Percentiles rank a stretch among this genome's conserved stretches.
phyloP scores from a whole-genome alignment of 2,113 vertebrate species.

The Carassius carassius region DNA sequence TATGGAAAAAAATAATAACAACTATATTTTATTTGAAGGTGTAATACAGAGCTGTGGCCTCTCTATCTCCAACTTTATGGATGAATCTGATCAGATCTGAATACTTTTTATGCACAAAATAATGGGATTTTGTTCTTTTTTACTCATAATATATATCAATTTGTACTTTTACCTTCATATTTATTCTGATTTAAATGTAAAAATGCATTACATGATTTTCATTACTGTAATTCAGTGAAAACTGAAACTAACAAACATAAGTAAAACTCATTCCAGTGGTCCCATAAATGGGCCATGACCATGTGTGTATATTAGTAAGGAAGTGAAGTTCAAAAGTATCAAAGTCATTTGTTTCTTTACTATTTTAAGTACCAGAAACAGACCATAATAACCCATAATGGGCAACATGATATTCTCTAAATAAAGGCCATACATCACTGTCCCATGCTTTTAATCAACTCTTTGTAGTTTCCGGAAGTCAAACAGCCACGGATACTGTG shows the following conservation, averaged over 20 bases:
- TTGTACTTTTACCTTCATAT: background rate
- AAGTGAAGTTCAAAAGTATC: constrained; percentile 53
- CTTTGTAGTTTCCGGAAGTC: constrained; percentile 66
- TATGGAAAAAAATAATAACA: background rate
- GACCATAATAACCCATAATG: constrained; percentile 64
- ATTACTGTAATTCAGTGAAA: background rate
- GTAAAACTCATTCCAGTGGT: background rate
- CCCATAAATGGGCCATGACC: background rate
- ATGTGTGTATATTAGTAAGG: background rate
- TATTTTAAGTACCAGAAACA: constrained; percentile 59
- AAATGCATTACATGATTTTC: background rate
- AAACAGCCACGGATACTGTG: constrained; percentile 43
- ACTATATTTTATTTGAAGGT: background rate
- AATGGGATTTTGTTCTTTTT: background rate
- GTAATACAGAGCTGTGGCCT: background rate
- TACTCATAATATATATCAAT: background rate
- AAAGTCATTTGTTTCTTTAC: constrained; percentile 50
- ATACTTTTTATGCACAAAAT: background rate
- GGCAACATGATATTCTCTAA: constrained; percentile 58
- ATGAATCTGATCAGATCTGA: background rate
- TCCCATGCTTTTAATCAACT: constrained; percentile 43
- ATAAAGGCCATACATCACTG: constrained; percentile 68
- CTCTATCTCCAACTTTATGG: background rate
- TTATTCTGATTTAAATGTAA: background rate
- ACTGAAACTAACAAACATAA: background rate